Conservation (phyloP, 2,888 invertebrate species). For the Coremacera marginata region DNA sequence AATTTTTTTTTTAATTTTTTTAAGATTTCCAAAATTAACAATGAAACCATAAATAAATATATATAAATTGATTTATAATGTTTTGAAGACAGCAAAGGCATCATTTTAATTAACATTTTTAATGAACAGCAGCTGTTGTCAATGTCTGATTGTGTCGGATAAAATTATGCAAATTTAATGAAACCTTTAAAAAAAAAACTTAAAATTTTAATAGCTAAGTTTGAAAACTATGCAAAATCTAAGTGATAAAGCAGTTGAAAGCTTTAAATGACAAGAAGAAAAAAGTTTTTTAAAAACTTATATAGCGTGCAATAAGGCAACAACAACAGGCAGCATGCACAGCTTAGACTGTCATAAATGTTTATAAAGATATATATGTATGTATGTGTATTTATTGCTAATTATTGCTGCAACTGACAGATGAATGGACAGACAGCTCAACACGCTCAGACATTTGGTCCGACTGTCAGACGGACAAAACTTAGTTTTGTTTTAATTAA, state of each 20-base stretch:
- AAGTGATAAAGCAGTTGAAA: neutral
- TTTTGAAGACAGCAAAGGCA: neutral
- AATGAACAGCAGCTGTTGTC: slow-evolving; percentile 19
- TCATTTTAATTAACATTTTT: slow-evolving; percentile 14
- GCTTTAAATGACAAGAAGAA: neutral
- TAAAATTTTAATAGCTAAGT: no score
- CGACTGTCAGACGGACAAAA: neutral
- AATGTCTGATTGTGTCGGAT: neutral
- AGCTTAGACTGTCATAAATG: neutral
- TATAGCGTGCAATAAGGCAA: slow-evolving; percentile 20
- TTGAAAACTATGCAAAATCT: no score
- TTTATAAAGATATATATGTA: no score
- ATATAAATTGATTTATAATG: slow-evolving; percentile 24
- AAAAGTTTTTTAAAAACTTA: slow-evolving; percentile 6
- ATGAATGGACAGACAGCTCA: neutral
- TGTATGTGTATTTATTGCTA: neutral
- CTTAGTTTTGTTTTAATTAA: slow-evolving; percentile 25
- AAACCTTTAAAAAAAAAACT: no score
- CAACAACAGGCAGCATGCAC: neutral
- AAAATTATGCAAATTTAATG: slow-evolving; percentile 8
- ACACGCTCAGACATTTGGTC: neutral
- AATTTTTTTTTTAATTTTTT: neutral
- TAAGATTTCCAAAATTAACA: neutral
- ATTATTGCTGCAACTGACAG: slow-evolving; percentile 22
- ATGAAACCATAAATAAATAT: neutral